phyloP scores from a whole-genome alignment of 37 sponge, comb jelly and placozoan species.

The Corticium candelabrum region DNA sequence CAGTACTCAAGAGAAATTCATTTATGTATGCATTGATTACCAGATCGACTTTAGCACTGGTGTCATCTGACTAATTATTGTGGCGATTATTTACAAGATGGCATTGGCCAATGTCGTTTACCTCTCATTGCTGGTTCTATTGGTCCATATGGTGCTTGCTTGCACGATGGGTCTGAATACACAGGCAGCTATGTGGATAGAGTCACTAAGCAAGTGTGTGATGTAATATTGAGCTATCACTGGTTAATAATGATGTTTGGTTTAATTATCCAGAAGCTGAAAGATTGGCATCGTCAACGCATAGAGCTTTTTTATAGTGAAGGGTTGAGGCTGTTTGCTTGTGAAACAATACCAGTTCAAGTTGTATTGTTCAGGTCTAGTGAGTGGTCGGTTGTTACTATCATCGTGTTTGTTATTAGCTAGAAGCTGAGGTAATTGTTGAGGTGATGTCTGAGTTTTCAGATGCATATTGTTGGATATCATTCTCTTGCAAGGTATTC shows the following conservation, averaged over 20 bases:
- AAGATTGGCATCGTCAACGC: not conserved
- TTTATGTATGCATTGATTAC: too few relatives aligned
- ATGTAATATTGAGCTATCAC: slow-evolving; percentile 2
- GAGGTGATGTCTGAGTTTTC: not conserved
- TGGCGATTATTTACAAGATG: not conserved
- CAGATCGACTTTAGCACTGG: too few relatives aligned
- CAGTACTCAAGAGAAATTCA: too few relatives aligned
- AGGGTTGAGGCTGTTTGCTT: not conserved
- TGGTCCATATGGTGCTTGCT: slow-evolving; percentile 81
- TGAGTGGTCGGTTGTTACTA: too few relatives aligned
- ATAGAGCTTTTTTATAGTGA: not conserved
- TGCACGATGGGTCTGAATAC: slow-evolving; percentile 74
- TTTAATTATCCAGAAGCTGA: not conserved
- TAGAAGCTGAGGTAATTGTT: not conserved
- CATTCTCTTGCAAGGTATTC: not conserved
- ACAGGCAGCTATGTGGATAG: slow-evolving; percentile 64
- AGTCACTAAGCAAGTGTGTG: slow-evolving; percentile 39
- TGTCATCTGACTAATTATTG: too few relatives aligned
- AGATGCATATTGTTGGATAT: not conserved
- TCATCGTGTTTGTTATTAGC: not conserved
- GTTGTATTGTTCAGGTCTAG: too few relatives aligned
- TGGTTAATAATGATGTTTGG: not conserved
- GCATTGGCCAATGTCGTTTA: not conserved
- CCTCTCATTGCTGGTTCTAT: slow-evolving; percentile 83
- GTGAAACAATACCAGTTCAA: not conserved